Evolutionary conservation across 2,888 invertebrate species (phyloP), one percentile per base, ranked within the genome.

Genomic region (Charanyca ferruginea): DNA sequence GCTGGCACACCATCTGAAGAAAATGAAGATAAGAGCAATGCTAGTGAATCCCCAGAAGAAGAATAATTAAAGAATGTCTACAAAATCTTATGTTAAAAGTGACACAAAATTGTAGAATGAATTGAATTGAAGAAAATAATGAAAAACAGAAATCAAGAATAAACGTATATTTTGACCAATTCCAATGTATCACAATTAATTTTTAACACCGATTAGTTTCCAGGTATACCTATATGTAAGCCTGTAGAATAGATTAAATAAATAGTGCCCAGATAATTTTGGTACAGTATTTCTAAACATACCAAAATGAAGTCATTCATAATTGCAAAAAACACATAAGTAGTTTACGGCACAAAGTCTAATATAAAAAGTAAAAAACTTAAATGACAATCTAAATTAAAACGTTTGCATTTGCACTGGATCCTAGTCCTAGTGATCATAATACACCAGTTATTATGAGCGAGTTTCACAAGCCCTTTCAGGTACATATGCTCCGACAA

Each of bases 1-100:
- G 93, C 93, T 38, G 93, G 94, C 0, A 95, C 95, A 6, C 95
- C 95, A 1, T 93, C 93, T 16, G 94, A 94, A 74, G 94, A 94
- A 35, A 88, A 74, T 41, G 92, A 92, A 55, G 94, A 93, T 16
- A 89, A 83, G 71, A 88, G 84, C 62, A 86, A 83, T 64, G 90
- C 86, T 9, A 87, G 85, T 20, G 87, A 90, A 54, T 77, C 79
- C 49, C 71, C 58, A 54, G 72, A 79, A 3, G 80, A 82, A 72
- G 76, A 76, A 80, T 7, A 23, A 23, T 62, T 48, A 25, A 28
- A 28, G 2, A 16, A 35, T 49, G 45, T 58, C 1, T n/a, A 32
- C 3, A 53, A n/a, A 25, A 41, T 13, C 13, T 13, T 53, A 8
- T 20, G 7, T 45, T 18, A 25, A 41, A 13, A 58, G 23, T 59